Evolutionary conservation across 2,113 vertebrate species (phyloP), one percentile per base, ranked within the genome.

Genomic region (Nannobrachium achirus): DNA sequence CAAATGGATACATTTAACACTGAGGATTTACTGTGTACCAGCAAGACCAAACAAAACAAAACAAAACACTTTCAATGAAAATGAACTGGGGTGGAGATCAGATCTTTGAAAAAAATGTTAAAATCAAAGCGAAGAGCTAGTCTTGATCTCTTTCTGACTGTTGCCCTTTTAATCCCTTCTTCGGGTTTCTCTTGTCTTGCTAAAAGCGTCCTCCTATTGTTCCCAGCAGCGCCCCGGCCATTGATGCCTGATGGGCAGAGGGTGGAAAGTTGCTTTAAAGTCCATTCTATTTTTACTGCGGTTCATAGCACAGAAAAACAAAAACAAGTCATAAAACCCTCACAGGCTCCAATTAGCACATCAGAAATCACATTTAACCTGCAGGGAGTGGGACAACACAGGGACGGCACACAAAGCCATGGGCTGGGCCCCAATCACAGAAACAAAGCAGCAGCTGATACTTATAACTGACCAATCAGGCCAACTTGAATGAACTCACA

Each of bases 131-230:
- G 48, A 48, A 63, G 18, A 53, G 25, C 25, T 33, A 66, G 46
- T 55, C 38, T 51, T 41, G 50, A 72, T 75, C 82, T 84, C 56
- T 49, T 71, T 88, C 86, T 89, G 81, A 85, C 78, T 88, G 64
- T 90, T 33, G 25, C 53, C 69, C 57, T 68, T n/a, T n/a, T 76
- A 75, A 73, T 71, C 58, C 14, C 25, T 33, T 33, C 25, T 46
- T 16, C 51, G 38, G 38, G 58, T 72, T 86, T 73, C 76, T 85
- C 56, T 84, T 82, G 80, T 88, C 75, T 85, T 86, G 75, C 73
- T 74, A 79, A 83, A 79, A 83, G 81, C 77, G 84, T 88, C 80
- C 75, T 86, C 55, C 82, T 4, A 63, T 88, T 89, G 88, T 90
- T 78, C 76, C 73, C 7, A 1, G 52, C 58, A 71, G 33, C 75